Evolutionary conservation across 2,888 invertebrate species (phyloP).

Genomic region (Sinohyriopsis cumingii): DNA sequence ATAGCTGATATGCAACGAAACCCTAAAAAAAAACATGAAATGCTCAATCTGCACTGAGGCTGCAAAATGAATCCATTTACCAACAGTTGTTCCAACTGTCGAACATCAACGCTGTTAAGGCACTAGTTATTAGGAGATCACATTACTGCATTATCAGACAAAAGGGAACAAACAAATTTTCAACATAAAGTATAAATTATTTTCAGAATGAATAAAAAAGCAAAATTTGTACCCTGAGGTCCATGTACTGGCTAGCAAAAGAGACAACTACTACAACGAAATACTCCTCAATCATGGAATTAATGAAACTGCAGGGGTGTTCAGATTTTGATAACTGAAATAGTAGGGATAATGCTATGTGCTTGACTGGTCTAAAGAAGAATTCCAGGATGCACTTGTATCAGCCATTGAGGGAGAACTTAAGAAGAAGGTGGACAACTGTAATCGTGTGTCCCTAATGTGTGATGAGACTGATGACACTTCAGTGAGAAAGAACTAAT

Average conservation of each 20-base stretch:
- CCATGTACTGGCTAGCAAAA: constrained; percentile 1
- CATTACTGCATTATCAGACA: not conserved
- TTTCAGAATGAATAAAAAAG: not conserved
- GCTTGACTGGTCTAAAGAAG: constrained; percentile 1
- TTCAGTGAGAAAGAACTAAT: constrained; percentile 1
- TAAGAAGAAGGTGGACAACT: not conserved
- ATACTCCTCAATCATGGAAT: not conserved
- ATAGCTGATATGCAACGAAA: not conserved
- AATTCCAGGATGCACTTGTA: constrained; percentile 8
- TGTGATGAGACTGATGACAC: constrained; percentile 10
- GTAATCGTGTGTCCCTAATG: not conserved
- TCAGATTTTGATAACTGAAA: not conserved
- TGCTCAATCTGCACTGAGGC: too few species aligned
- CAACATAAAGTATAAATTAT: not conserved
- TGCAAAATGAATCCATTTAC: not conserved
- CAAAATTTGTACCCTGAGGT: not conserved
- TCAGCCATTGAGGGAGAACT: not conserved
- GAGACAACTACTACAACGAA: not conserved
- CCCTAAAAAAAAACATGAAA: not conserved
- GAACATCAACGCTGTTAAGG: not conserved
- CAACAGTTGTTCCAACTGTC: not conserved
- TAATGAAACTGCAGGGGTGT: constrained; percentile 5
- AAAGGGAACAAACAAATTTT: not conserved
- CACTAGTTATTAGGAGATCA: not conserved
- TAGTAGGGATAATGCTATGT: constrained; percentile 6